Base-by-base conservation (phyloP, 1,140 invertebrate species). In the Pygmarrhopalites habei region DNA sequence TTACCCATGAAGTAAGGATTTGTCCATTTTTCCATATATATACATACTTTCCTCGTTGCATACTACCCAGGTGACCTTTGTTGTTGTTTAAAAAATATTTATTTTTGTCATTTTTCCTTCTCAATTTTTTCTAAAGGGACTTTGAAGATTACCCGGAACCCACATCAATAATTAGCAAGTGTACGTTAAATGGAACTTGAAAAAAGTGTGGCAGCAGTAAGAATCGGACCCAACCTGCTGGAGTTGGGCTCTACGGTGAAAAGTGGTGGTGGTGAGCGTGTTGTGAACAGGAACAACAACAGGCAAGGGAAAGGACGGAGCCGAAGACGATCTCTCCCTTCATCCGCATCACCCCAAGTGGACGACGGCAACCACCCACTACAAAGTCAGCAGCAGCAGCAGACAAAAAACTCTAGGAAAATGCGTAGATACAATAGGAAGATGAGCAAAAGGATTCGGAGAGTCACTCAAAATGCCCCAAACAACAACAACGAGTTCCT, bases 401-500 rank as follows among this genome's bases (percentile, higher is more conserved):
- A 12, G 4, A 12, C 14, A 19, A 55, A 32, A 55, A 55, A 28
- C 29, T 55, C 51, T 4, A 28, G 51, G 21, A 55, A 55, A 32
- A 55, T 55, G 51, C 51, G 51, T 29, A 7, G 51, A 15, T 55
- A 55, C 29, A 28, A 55, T 28, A 55, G 29, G 14, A 55, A 55
- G 29, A 10, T 55, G 51, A 29, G 29, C 14, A 55, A 55, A 23
- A 12, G 51, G 21, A 21, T 64, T n/a, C 56, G 57, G 2, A 43
- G 62, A 2, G 26, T 19, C 2, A 60, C 57, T 25, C 62, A 64
- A 39, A 35, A 56, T 23, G 62, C 62, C 21, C 62, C 62, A 17
- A 60, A 64, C 47, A 64, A 64, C 26, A 64, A 58, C 25, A 64
- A 64, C 46, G 62, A 64, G 49, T 64, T 64, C 44, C 58, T 64